phyloP scores from a whole-genome alignment of 2,888 invertebrate species.

The Drosophila emarginata region DNA sequence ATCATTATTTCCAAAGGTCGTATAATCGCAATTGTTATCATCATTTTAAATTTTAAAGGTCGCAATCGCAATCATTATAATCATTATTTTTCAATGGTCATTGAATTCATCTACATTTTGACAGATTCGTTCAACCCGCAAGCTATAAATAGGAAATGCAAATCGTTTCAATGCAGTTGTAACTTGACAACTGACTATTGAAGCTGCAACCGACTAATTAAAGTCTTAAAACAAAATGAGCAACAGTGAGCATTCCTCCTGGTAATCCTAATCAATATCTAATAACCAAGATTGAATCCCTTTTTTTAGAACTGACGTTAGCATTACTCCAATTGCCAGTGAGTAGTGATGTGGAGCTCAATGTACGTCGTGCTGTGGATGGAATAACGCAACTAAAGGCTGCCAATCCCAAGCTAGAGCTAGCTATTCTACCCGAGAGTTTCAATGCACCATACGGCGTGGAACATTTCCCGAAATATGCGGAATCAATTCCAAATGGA shows the following conservation, averaged over 20 bases:
- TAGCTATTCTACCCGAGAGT: conserved; percentile 91
- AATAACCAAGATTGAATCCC: not conserved
- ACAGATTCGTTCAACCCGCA: not conserved
- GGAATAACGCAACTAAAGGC: conserved; percentile 67
- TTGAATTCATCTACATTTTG: conserved; percentile 1
- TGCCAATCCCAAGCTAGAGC: conserved; percentile 77
- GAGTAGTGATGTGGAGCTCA: conserved; percentile 58
- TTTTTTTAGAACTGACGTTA: conserved; percentile 64
- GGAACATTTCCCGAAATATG: conserved; percentile 90
- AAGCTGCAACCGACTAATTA: not conserved
- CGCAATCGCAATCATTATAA: conserved; percentile 3
- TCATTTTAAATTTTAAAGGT: not conserved
- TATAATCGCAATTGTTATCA: not conserved
- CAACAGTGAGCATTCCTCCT: conserved; percentile 14
- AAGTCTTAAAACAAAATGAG: conserved; percentile 17
- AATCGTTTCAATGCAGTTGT: not conserved
- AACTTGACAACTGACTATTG: not conserved
- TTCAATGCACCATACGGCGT: conserved; percentile 97
- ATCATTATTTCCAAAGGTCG: conserved; percentile 3
- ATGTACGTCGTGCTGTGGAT: conserved; percentile 68
- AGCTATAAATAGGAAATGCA: not conserved
- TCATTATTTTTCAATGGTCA: conserved; percentile 1
- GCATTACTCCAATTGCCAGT: conserved; percentile 74
- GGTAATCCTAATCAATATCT: not conserved
- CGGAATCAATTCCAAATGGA: conserved; percentile 93